A percentile compares a stretch with the other conserved stretches of the same genome.
phyloP scores from a whole-genome alignment of 2,888 invertebrate species.

The Cetonia aurata region DNA sequence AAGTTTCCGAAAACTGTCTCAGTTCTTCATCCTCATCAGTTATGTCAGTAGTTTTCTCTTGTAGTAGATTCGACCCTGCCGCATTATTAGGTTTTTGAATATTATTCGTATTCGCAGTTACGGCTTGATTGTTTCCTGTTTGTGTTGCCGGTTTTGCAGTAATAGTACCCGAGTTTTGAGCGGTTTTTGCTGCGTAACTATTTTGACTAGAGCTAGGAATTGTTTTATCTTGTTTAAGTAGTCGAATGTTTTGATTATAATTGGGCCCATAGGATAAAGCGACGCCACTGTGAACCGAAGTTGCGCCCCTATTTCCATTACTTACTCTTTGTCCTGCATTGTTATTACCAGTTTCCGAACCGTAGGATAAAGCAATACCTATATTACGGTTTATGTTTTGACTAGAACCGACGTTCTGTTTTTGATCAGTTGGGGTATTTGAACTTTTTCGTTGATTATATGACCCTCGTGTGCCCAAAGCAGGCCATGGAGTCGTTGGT shows the following conservation, averaged over 20 bases:
- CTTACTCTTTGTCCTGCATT: constrained; percentile 25
- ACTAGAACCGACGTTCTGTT: background rate
- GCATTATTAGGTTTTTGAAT: constrained; percentile 28
- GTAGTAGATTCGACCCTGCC: constrained; percentile 16
- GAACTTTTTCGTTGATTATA: constrained; percentile 37
- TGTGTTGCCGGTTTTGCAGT: constrained; percentile 10
- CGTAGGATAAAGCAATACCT: constrained; percentile 24
- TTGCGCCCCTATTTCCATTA: background rate
- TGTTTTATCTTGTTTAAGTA: constrained; percentile 7
- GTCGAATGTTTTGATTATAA: constrained; percentile 11
- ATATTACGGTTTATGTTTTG: constrained; percentile 4
- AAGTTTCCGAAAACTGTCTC: constrained; percentile 78
- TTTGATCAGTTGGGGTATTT: constrained; percentile 12
- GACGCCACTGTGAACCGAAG: constrained; percentile 31
- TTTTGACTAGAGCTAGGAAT: constrained; percentile 3
- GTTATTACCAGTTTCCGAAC: background rate
- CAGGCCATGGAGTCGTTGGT: constrained; percentile 56
- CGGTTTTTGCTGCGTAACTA: constrained; percentile 16
- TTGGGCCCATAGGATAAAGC: constrained; percentile 41
- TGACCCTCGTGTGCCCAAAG: constrained; percentile 50
- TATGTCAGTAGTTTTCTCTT: background rate
- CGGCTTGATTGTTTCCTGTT: constrained; percentile 5
- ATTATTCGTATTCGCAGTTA: constrained; percentile 7
- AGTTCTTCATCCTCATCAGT: constrained; percentile 61
- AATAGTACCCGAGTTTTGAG: constrained; percentile 1